Evolutionary conservation across 2,888 invertebrate genomes (phyloP), one percentile per base, ranked within the genome.

Genomic region (Agriopis aurantiaria): DNA sequence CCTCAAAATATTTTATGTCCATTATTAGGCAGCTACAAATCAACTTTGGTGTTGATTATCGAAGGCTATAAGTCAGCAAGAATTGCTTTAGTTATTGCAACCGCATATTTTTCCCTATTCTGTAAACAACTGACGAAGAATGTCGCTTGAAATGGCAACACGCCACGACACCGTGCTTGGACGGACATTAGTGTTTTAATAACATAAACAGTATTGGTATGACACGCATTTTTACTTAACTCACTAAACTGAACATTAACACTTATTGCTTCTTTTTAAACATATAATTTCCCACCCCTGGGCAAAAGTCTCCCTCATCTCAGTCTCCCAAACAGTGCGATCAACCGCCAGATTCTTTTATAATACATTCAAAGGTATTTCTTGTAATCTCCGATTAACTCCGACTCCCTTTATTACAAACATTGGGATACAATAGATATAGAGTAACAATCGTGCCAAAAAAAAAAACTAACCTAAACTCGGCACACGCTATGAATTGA

Each of bases 91-190:
- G 46, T 12, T 14, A n/a, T 11, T 23, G 23, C 64, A 64, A 45
- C 65, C 56, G 65, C 70, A 74, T 74, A 68, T 57, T 74, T 71
- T 59, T 56, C 52, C 69, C 68, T 63, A 57, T 70, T 73, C 73
- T 57, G 58, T 71, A 57, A 61, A 41, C 68, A 57, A 2, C 48
- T 59, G 53, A 73, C 66, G 71, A 72, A 72, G 72, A 67, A 51
- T 67, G 48, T 52, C 10, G 63, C 65, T 69, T 55, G 68, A 64
- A 71, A 76, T 64, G 71, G 75, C 66, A 72, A 68, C 71, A 64
- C 43, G 11, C 14, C 17, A 51, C 46, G 67, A 64, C 60, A 40
- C 60, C 60, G 55, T 60, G 62, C 65, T 71, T 75, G 64, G 61
- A 41, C 43, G 41, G 53, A 70, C 68, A 33, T 33, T 33, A 3